phyloP scores from a whole-genome alignment of 2,113 vertebrate species.

The Percopsis transmontana region DNA sequence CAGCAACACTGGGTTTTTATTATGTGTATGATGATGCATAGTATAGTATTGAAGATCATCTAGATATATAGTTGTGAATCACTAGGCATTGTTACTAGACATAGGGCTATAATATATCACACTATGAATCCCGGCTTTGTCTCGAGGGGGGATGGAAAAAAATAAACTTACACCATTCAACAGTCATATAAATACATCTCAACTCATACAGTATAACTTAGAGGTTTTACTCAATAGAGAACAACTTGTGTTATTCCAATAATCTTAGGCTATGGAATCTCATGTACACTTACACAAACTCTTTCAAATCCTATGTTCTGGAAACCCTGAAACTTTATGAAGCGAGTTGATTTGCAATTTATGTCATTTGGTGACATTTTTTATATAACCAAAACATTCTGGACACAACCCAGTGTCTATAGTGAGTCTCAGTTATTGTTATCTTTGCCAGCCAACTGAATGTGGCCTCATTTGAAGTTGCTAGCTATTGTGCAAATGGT shows the following conservation, averaged over 20 bases:
- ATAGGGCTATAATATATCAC: conserved; percentile 10
- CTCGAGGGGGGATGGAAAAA: conserved; percentile 8
- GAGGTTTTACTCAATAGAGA: conserved; percentile 36
- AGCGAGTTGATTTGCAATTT: no score
- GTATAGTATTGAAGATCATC: conserved; percentile 65
- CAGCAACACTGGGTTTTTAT: conserved; percentile 22
- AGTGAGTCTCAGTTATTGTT: no score
- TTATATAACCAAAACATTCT: no score
- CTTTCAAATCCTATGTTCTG: no score
- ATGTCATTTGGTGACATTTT: no score
- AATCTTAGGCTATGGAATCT: conserved; percentile 43
- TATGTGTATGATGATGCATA: conserved; percentile 60
- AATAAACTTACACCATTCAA: conserved; percentile 49
- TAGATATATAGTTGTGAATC: conserved; percentile 27
- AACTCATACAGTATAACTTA: conserved; percentile 67
- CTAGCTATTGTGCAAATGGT: no score
- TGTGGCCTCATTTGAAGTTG: no score
- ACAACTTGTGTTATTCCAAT: conserved; percentile 21
- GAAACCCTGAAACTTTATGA: no score
- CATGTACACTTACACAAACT: background rate
- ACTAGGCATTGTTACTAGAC: conserved; percentile 11
- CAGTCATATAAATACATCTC: conserved; percentile 71
- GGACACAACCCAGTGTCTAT: no score
- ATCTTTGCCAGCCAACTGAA: no score
- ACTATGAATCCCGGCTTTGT: conserved; percentile 42